Evolutionary conservation across 2,888 invertebrate genomes (phyloP), one percentile per base, ranked within the genome.

Genomic region (Acanthosoma haemorrhoidale): DNA sequence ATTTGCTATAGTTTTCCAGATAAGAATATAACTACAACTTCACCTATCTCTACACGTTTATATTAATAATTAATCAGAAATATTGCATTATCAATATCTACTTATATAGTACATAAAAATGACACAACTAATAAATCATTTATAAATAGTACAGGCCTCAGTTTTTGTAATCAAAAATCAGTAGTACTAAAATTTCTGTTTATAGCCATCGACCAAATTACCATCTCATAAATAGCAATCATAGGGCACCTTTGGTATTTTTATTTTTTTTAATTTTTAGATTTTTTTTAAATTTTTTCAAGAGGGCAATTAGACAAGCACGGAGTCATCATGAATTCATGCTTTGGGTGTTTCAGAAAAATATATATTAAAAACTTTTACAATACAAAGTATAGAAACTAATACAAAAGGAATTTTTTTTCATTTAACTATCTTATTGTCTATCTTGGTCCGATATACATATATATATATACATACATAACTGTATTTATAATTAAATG

Each of bases 171-270:
- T 59, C 57, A 72, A 68, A 51, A 59, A 61, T 61, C 63, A 68
- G 43, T 61, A 61, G 38, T 61, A 39, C 39, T 43, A 71, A 69
- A 39, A 71, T 69, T 39, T 63, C 38, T 31, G 51, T 69, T 69
- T 69, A 69, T 71, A 71, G 78, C 77, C 79, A 79, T 77, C 67
- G 78, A 83, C 83, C 63, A 67, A 70, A 68, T 38, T 71, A 70
- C 73, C 73, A 73, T 71, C 67, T 59, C 59, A 70, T 70, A 71
- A 71, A 51, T 80, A 84, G 84, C 84, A 83, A 84, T 84, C 84
- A 83, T 84, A 89, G 89, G 89, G 89, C 89, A 89, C 89, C 89
- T 89, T 89, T 89, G 89, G 89, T 89, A 89, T 89, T 70, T 76
- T 75, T 76, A 76, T 73, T 75, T 75, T 89, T 69, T 68, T 69